Percentiles rank a stretch among this genome's conserved stretches.
phyloP scores from a whole-genome alignment of 2,113 vertebrate species.

The Erythrocercus mccallii region DNA sequence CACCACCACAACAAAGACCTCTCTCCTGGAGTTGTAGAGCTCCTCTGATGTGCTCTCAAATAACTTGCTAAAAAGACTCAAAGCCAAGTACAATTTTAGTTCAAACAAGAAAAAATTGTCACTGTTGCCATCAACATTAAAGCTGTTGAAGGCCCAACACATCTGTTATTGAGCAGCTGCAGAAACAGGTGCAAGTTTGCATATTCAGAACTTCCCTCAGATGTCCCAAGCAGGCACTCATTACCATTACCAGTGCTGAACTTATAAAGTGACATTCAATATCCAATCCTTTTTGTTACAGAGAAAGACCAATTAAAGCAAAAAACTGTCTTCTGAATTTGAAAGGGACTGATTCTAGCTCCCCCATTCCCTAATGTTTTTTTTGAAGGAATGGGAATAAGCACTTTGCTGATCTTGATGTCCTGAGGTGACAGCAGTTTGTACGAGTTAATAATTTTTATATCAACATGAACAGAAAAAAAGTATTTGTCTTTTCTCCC shows the following conservation, averaged over 20 bases:
- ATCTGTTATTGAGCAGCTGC: slow-evolving; percentile 44
- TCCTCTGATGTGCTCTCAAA: neutral
- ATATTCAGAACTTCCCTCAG: neutral
- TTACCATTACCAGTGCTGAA: neutral
- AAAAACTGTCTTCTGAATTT: neutral
- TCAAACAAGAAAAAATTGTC: neutral
- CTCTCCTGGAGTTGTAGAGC: neutral
- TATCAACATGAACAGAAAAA: neutral
- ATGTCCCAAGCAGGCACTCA: neutral
- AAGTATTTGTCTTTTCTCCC: neutral
- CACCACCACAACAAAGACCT: neutral
- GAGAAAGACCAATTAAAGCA: neutral
- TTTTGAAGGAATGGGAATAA: neutral
- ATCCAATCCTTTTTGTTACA: neutral
- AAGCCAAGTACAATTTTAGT: neutral
- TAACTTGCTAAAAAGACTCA: neutral
- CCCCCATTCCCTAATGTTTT: neutral
- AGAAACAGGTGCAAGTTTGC: slow-evolving; percentile 13
- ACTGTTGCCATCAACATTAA: neutral
- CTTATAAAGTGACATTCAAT: neutral
- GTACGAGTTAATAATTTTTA: neutral
- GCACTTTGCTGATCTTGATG: neutral
- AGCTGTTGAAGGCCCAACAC: neutral
- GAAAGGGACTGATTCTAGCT: neutral
- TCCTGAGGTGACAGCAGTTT: neutral